Evolutionary conservation across 2,113 vertebrate genomes (phyloP).

Genomic region (Pavo muticus): DNA sequence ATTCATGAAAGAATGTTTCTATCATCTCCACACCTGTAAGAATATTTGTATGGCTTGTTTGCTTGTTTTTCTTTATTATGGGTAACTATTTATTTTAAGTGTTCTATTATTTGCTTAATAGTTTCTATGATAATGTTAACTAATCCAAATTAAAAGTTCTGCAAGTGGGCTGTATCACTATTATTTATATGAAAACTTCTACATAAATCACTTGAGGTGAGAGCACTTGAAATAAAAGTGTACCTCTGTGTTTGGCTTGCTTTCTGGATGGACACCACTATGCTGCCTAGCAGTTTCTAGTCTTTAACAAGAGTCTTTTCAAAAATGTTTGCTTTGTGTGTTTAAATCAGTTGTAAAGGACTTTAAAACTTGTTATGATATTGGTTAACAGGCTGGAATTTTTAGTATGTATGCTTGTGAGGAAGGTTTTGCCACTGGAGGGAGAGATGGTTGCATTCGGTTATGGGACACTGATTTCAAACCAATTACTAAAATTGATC

Average conservation of each 20-base stretch:
- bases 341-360: neutral
- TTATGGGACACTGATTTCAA: constrained; percentile 97
- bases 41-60: neutral
- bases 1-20: constrained; percentile 19
- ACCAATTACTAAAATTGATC: constrained; percentile 97
- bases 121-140: neutral
- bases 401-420: constrained; percentile 97
- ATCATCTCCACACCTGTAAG: neutral
- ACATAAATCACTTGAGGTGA: neutral
- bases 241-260: constrained; percentile 8
- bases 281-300: constrained; percentile 3
- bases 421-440: constrained; percentile 96
- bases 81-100: constrained; percentile 13
- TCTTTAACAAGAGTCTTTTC: neutral
- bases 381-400: constrained; percentile 90
- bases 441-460: constrained; percentile 94
- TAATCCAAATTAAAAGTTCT: neutral
- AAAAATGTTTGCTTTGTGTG: neutral
- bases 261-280: neutral
- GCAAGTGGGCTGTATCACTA: neutral
- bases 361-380: neutral
- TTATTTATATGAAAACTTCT: neutral
- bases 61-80: constrained; percentile 13
- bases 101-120: neutral
- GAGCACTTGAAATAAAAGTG: constrained; percentile 47